Conservation (phyloP, 64 coral and sea anemone genomes). For the Anthopleura sola region DNA sequence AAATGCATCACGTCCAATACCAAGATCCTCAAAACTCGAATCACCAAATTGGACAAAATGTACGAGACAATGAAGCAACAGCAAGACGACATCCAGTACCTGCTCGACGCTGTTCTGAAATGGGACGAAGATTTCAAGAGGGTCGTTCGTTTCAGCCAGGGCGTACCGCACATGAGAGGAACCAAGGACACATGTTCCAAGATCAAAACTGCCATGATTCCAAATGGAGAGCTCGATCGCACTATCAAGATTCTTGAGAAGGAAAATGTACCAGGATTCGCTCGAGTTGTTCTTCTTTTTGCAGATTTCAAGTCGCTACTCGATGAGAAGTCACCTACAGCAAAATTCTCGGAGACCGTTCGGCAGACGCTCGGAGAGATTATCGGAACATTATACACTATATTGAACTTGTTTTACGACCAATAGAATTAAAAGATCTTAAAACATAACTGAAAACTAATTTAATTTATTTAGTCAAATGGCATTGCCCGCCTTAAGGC, state of each 20-base stretch:
- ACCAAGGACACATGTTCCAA: slow-evolving; percentile 71
- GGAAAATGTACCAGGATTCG: slow-evolving; percentile 66
- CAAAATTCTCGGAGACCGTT: slow-evolving; percentile 80
- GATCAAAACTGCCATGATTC: slow-evolving; percentile 67
- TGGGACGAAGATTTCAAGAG: slow-evolving; percentile 92
- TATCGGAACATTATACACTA: slow-evolving; percentile 76
- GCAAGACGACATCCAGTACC: slow-evolving; percentile 74
- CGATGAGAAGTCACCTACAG: slow-evolving; percentile 77
- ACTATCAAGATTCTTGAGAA: slow-evolving; percentile 74
- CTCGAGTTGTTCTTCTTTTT: slow-evolving; percentile 44
- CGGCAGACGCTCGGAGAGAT: slow-evolving; percentile 79
- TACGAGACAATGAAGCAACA: slow-evolving; percentile 87
- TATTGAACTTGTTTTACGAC: slow-evolving; percentile 84
- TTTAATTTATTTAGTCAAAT: too few relatives aligned
- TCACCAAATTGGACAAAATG: slow-evolving; percentile 75
- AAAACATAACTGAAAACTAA: too few relatives aligned
- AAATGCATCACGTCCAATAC: slow-evolving; percentile 55
- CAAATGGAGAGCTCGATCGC: slow-evolving; percentile 71
- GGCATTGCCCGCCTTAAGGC: too few relatives aligned
- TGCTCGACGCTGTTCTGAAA: slow-evolving; percentile 77
- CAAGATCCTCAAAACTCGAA: slow-evolving; percentile 65
- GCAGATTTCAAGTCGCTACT: slow-evolving; percentile 55
- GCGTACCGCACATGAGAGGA: slow-evolving; percentile 76
- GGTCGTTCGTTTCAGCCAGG: slow-evolving; percentile 83
- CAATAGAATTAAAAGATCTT: neutral